Base-by-base conservation (phyloP, 1,140 invertebrate species). In the Aphaenogaster floridana region DNA sequence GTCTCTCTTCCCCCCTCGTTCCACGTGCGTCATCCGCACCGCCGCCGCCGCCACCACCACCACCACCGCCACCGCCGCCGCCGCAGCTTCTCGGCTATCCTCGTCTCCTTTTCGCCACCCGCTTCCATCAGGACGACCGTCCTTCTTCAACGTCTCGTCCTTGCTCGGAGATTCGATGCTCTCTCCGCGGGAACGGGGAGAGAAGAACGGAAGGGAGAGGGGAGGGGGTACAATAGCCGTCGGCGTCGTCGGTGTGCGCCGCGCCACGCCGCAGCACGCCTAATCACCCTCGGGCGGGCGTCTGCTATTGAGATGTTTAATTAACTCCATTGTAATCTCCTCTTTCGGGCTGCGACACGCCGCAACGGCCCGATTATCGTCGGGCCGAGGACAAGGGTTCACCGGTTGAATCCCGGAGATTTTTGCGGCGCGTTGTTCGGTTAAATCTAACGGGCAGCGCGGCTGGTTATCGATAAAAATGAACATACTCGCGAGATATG, bases 241-340 rank as follows among this genome's bases (percentile, higher is more conserved):
- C 91, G 91, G 92, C 92, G 90, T 63, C 61, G 81, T 84, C 61
- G 87, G 81, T 87, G 85, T 69, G 79, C 91, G 78, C 91, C 91
- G 92, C 89, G 91, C 93, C 93, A 92, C 89, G 77, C 72, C 89
- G 69, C 89, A 89, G 92, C 92, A 93, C 93, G 93, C 91, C 94
- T 95, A 94, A 95, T 94, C 93, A 94, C 93, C 93, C 92, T 89
- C 91, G 91, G 91, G 92, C 92, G 89, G 90, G 92, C 93, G 92
- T 92, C 94, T 94, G 93, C 93, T 94, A 95, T 95, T 94, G 93
- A 94, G 93, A 94, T 93, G 93, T 95, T 94, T 95, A 95, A 95
- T 95, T 95, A 95, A 95, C 94, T 95, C 92, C 90, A 92, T 94
- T 93, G 93, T 93, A 90, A 88, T 90, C 42, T 69, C 77, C 89